A percentile compares a stretch with the other conserved stretches of the same genome.
phyloP scores from a whole-genome alignment of 2,113 vertebrate species.

The Eidolon helvum region DNA sequence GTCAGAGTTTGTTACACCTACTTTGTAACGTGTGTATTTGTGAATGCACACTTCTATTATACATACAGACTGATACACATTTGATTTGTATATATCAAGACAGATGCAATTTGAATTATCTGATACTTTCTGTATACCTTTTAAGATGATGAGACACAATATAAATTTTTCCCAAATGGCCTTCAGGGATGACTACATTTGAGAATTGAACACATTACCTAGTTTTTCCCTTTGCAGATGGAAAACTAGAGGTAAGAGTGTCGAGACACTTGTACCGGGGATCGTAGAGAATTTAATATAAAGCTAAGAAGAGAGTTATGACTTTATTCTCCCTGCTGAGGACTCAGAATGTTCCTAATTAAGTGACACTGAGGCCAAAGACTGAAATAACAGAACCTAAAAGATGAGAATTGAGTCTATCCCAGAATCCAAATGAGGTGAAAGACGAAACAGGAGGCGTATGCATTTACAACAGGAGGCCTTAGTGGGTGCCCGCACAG shows the following conservation, averaged over 20 bases:
- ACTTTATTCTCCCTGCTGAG: slow-evolving; percentile 59
- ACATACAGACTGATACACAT: neutral
- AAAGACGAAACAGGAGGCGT: slow-evolving; percentile 40
- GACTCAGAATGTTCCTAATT: slow-evolving; percentile 68
- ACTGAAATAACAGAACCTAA: slow-evolving; percentile 56
- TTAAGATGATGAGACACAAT: neutral
- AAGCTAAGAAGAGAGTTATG: slow-evolving; percentile 39
- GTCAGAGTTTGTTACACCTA: neutral
- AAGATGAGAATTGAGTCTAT: slow-evolving; percentile 16
- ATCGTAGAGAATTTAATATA: neutral
- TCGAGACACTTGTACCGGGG: neutral
- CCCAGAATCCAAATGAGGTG: slow-evolving; percentile 44
- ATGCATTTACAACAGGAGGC: fast-evolving
- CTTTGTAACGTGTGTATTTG: neutral
- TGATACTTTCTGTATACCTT: slow-evolving; percentile 1
- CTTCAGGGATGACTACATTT: neutral
- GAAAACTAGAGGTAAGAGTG: slow-evolving; percentile 43
- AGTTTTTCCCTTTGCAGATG: slow-evolving; percentile 21
- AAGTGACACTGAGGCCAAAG: slow-evolving; percentile 55
- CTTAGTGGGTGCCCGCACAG: neutral
- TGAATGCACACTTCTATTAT: neutral
- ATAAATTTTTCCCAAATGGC: neutral
- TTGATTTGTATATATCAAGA: neutral
- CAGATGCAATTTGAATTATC: neutral
- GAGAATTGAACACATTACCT: neutral